phyloP scores from a whole-genome alignment of 2,888 invertebrate species.

The Corythucha ciliata region DNA sequence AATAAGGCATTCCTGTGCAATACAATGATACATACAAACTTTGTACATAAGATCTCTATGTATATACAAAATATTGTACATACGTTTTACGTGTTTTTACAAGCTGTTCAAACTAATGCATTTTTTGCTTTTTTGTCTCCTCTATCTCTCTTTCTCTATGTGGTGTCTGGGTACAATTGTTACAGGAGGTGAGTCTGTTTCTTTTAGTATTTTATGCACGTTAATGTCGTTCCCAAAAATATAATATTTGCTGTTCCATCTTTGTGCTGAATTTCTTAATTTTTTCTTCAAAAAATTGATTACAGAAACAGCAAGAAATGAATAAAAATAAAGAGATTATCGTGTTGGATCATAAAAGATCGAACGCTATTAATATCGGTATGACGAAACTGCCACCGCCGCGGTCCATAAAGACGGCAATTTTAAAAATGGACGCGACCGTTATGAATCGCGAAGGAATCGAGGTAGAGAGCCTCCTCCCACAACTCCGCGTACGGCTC shows the following conservation, averaged over 20 bases:
- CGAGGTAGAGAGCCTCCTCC: constrained; percentile 49
- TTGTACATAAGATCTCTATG: too few relatives aligned
- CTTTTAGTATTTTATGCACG: constrained; percentile 8
- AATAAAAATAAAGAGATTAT: constrained; percentile 85
- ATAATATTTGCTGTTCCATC: too few relatives aligned
- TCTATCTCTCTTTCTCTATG: too few relatives aligned
- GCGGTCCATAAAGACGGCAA: constrained; percentile 95
- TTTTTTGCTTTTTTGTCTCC: constrained; percentile 28
- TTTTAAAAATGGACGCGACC: constrained; percentile 97
- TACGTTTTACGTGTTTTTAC: too few relatives aligned
- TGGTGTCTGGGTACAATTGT: constrained; percentile 23
- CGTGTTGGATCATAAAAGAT: constrained; percentile 91
- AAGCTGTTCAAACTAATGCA: too few relatives aligned
- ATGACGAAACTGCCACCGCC: constrained; percentile 98
- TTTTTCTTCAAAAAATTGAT: neutral
- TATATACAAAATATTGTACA: too few relatives aligned
- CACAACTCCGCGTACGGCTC: neutral
- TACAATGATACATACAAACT: too few relatives aligned
- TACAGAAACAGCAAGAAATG: constrained; percentile 70
- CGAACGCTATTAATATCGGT: constrained; percentile 98
- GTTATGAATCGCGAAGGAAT: constrained; percentile 97
- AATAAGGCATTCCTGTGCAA: too few relatives aligned
- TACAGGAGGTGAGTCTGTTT: constrained; percentile 40
- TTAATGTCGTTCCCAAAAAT: too few relatives aligned
- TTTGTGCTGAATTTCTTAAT: neutral